A percentile compares a stretch with the other conserved stretches of the same genome.
Evolutionary conservation across 2,113 vertebrate species (phyloP).

Genomic region (Percopsis transmontana): DNA sequence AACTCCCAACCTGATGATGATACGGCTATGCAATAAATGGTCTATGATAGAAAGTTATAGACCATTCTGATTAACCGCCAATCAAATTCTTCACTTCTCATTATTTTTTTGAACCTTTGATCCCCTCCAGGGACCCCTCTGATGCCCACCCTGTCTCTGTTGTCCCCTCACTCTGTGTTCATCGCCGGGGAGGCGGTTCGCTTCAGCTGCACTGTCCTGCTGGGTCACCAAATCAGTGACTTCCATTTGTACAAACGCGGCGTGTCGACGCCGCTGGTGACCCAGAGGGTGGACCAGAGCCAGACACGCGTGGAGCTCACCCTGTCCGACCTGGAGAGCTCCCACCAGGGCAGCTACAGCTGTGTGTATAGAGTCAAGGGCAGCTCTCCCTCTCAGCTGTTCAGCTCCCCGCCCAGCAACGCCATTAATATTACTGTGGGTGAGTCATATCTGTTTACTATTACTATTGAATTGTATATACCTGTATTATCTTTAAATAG

Average conservation of each 20-base stretch:
- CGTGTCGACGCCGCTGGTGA: constrained; percentile 69
- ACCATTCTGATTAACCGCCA: neutral
- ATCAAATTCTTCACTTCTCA: neutral
- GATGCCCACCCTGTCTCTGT: constrained; percentile 68
- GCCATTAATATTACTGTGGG: constrained; percentile 76
- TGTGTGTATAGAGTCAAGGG: constrained; percentile 71
- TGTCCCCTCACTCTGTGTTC: constrained; percentile 72
- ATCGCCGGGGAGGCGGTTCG: constrained; percentile 69
- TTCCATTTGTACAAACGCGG: constrained; percentile 76
- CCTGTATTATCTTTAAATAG: too few relatives aligned
- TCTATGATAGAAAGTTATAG: neutral
- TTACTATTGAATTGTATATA: too few relatives aligned
- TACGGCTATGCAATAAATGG: too few relatives aligned
- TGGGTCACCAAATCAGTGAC: constrained; percentile 67
- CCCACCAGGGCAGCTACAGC: constrained; percentile 78
- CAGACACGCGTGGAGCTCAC: constrained; percentile 70
- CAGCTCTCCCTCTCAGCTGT: constrained; percentile 55
- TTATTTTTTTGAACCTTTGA: neutral
- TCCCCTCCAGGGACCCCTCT: constrained; percentile 60
- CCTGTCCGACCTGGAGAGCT: constrained; percentile 67
- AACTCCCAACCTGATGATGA: too few relatives aligned
- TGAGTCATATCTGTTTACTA: constrained; percentile 52
- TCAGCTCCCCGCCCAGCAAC: constrained; percentile 72
- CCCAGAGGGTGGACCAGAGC: constrained; percentile 67
- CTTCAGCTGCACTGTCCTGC: constrained; percentile 69